These are phyloP conservation scores for Nibea coibor DNA, from an alignment of 2,113 vertebrate species.

Conservation along the genomic window DNA sequence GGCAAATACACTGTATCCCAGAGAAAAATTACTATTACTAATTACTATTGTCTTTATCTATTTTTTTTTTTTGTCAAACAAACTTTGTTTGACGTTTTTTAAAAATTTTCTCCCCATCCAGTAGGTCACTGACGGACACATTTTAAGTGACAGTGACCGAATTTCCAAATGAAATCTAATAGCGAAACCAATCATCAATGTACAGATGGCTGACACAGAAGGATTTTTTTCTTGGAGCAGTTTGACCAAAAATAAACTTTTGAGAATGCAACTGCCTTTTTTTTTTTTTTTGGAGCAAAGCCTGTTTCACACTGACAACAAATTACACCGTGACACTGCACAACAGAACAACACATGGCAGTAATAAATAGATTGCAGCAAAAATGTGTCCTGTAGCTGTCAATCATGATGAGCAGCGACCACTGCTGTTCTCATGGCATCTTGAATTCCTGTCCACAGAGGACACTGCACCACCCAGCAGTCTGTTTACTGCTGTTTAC, in stretches of 20 bases:
- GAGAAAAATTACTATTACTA: too few relatives aligned
- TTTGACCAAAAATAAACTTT: slow-evolving; percentile 20
- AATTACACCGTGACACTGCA: not conserved
- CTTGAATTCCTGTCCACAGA: slow-evolving; percentile 52
- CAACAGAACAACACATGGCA: not conserved
- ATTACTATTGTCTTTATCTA: not conserved
- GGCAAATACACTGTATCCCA: not conserved
- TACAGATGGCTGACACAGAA: not conserved
- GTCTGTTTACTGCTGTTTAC: slow-evolving; percentile 65
- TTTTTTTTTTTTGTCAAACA: not conserved
- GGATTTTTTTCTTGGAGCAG: not conserved
- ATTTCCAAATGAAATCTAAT: slow-evolving; percentile 13
- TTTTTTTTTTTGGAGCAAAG: not conserved
- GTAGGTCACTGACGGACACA: not conserved
- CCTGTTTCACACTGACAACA: not conserved
- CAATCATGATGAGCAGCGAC: slow-evolving; percentile 20
- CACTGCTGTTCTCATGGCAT: slow-evolving; percentile 39
- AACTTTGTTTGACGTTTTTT: not conserved
- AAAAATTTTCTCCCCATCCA: not conserved
- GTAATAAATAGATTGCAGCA: slow-evolving; percentile 22
- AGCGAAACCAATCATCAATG: not conserved
- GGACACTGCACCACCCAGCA: slow-evolving; percentile 6
- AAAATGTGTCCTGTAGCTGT: slow-evolving; percentile 31
- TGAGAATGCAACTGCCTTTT: not conserved
- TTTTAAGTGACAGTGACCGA: not conserved